These are phyloP conservation scores for Macaria liturata DNA, from an alignment of 2,888 invertebrate species.

Conservation along the genomic window DNA sequence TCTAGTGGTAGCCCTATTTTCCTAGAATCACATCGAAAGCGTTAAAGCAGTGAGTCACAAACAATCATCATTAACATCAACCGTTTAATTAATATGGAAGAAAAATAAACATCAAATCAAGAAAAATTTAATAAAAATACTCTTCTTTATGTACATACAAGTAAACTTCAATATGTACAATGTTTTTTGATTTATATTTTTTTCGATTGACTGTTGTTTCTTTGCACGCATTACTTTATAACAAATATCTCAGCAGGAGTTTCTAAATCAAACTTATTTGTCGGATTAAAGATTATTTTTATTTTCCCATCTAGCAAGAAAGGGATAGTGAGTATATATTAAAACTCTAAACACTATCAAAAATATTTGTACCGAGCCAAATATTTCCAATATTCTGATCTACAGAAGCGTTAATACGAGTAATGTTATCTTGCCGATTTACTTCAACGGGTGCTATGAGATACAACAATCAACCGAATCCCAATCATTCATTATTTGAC, in stretches of 20 bases:
- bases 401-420: too few species aligned
- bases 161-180: slow-evolving; percentile 56
- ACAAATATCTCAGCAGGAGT: too few species aligned
- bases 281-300: too few species aligned
- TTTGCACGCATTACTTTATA: background rate
- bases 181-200: slow-evolving; percentile 41
- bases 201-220: slow-evolving; percentile 35
- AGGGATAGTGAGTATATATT: too few species aligned
- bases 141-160: slow-evolving; percentile 60
- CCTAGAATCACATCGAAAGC: slow-evolving; percentile 39
- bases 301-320: too few species aligned
- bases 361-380: too few species aligned
- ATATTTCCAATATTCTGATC: too few species aligned
- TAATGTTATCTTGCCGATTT: too few species aligned
- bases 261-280: too few species aligned
- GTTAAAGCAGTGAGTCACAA: slow-evolving; percentile 37
- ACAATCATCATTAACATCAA: slow-evolving; percentile 7
- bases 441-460: background rate
- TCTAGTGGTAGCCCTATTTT: slow-evolving; percentile 1
- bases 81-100: slow-evolving; percentile 28
- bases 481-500: slow-evolving; percentile 29
- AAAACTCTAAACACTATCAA: too few species aligned
- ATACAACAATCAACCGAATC: slow-evolving; percentile 15
- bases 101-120: slow-evolving; percentile 46
- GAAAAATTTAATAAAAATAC: slow-evolving; percentile 51